phyloP scores from a whole-genome alignment of 2,888 invertebrate species.

The Cantharis nigra region DNA sequence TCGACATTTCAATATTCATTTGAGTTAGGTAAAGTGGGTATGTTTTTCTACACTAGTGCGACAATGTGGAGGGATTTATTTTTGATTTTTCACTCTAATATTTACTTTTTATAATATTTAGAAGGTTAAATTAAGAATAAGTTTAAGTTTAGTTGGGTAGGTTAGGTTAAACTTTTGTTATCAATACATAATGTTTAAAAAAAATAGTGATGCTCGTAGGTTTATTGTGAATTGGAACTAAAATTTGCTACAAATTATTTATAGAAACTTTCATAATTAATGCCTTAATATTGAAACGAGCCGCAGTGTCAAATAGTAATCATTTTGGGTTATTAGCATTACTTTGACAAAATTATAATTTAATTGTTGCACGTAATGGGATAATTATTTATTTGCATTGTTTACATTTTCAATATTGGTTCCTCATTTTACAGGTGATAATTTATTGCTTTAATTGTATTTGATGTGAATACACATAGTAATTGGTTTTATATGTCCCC shows the following conservation, averaged over 20 bases:
- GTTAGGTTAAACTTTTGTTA: too few relatives aligned
- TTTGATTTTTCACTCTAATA: too few relatives aligned
- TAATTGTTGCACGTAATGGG: neutral
- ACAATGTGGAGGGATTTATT: too few relatives aligned
- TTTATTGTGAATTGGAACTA: too few relatives aligned
- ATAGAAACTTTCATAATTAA: neutral
- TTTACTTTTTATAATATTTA: too few relatives aligned
- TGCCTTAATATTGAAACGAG: neutral
- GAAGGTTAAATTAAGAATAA: too few relatives aligned
- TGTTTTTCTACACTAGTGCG: too few relatives aligned
- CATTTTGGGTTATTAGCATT: neutral
- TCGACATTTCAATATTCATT: too few relatives aligned
- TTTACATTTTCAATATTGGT: neutral
- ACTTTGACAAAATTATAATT: neutral
- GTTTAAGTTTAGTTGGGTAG: too few relatives aligned
- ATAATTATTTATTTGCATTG: neutral
- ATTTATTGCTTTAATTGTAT: neutral
- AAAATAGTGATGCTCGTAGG: too few relatives aligned
- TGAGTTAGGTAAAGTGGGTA: neutral
- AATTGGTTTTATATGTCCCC: neutral
- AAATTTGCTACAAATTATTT: too few relatives aligned
- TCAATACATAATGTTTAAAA: too few relatives aligned
- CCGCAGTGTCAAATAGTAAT: neutral
- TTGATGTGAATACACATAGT: neutral
- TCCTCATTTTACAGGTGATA: neutral